Percentiles rank a stretch among this genome's conserved stretches.
These are phyloP conservation scores for Pholis gunnellus DNA, from an alignment of 2,113 vertebrate genomes.

Conservation along the genomic window DNA sequence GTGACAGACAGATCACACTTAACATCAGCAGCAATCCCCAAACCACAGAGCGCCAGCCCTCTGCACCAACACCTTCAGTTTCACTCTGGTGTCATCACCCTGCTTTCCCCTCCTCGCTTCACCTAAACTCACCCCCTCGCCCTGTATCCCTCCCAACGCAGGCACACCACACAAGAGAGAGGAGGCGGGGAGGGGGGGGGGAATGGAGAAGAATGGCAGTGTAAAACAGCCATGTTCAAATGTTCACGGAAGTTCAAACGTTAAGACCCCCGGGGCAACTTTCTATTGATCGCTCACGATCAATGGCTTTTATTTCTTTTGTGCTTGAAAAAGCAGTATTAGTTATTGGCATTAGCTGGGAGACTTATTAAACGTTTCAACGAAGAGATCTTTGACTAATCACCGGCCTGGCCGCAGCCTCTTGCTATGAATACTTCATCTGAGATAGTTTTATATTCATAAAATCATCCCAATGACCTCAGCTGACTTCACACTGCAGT, in stretches of 20 bases:
- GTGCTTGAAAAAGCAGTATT: constrained; percentile 56
- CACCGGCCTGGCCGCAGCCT: constrained; percentile 30
- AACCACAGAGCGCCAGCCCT: constrained; percentile 47
- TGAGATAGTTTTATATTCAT: constrained; percentile 68
- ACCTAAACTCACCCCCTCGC: constrained; percentile 54
- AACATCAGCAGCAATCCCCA: constrained; percentile 61
- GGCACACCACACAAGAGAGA: constrained; percentile 17
- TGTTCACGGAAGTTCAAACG: constrained; percentile 64
- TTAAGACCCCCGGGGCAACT: constrained; percentile 26
- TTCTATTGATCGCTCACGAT: constrained; percentile 63
- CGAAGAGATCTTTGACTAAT: constrained; percentile 62
- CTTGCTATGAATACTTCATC: constrained; percentile 68
- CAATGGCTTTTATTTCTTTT: constrained; percentile 71
- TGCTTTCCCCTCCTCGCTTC: constrained; percentile 43
- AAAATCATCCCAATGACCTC: constrained; percentile 66
- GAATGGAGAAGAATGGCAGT: constrained; percentile 37
- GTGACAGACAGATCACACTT: constrained; percentile 73
- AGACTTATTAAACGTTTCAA: constrained; percentile 65
- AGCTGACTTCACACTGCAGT: constrained; percentile 56
- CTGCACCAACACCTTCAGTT: constrained; percentile 64
- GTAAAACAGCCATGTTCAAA: constrained; percentile 57
- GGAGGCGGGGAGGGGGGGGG: too few species aligned
- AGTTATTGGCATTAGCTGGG: constrained; percentile 26
- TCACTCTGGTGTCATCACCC: constrained; percentile 75
- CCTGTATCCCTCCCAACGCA: not conserved